These are phyloP conservation scores for Danaus melanippus DNA, from an alignment of 1,140 invertebrate species.

Conservation along the genomic window DNA sequence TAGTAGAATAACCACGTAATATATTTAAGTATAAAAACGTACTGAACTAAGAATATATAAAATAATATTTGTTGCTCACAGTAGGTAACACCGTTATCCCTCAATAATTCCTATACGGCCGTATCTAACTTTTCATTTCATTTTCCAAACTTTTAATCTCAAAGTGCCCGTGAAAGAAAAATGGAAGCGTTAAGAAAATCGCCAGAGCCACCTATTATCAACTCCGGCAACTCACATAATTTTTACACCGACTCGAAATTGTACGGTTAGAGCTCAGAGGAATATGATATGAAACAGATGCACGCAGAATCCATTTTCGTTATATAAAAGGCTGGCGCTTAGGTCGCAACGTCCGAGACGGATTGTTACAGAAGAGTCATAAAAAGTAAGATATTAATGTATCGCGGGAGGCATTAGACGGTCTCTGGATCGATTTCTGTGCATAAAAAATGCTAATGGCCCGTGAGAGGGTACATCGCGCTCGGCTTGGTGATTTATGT, in stretches of 20 bases:
- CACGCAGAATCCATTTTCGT: slow-evolving; percentile 15
- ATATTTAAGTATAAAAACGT: too few species aligned
- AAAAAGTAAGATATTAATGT: slow-evolving; percentile 73
- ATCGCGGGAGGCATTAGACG: slow-evolving; percentile 71
- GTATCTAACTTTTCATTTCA: slow-evolving; percentile 65
- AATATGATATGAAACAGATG: too few species aligned
- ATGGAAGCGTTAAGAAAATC: slow-evolving; percentile 69
- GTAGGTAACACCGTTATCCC: slow-evolving; percentile 18
- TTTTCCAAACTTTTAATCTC: slow-evolving; percentile 72
- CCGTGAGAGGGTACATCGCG: slow-evolving; percentile 48
- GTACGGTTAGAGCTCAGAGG: background rate
- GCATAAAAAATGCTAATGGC: slow-evolving; percentile 72
- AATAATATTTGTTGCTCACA: too few species aligned
- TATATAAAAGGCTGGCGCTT: slow-evolving; percentile 22
- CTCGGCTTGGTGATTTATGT: slow-evolving; percentile 60
- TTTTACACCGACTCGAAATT: slow-evolving; percentile 23
- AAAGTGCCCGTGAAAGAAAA: slow-evolving; percentile 72
- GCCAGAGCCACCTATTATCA: slow-evolving; percentile 70
- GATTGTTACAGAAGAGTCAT: slow-evolving; percentile 70
- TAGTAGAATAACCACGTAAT: too few species aligned
- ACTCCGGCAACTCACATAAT: slow-evolving; percentile 56
- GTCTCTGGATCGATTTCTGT: slow-evolving; percentile 68
- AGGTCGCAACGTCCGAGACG: slow-evolving; percentile 33
- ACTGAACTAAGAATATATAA: too few species aligned
- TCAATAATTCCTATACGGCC: slow-evolving; percentile 47